Evolutionary conservation across 2,113 vertebrate species (phyloP).

Genomic region (Hippocampus mohnikei): DNA sequence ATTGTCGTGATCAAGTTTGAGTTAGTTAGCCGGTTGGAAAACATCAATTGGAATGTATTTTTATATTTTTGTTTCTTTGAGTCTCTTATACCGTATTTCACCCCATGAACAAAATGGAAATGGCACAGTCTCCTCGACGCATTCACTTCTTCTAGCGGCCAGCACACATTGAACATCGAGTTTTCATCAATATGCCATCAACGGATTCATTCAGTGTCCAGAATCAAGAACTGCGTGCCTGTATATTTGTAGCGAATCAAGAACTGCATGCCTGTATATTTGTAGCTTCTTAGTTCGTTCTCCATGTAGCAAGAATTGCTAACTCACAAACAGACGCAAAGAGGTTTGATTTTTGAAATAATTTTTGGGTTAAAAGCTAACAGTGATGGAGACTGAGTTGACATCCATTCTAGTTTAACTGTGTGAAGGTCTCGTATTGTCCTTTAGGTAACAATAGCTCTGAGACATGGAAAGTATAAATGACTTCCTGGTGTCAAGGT

Average conservation of each 20-base stretch:
- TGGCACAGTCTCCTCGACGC: too few relatives aligned
- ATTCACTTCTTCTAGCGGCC: background rate
- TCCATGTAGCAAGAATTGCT: background rate
- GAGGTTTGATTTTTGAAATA: background rate
- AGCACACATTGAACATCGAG: background rate
- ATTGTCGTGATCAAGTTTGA: background rate
- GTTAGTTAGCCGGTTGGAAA: background rate
- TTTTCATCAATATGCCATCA: background rate
- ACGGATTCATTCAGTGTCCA: background rate
- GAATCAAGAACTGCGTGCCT: too few relatives aligned
- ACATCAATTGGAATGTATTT: background rate
- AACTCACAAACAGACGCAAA: background rate
- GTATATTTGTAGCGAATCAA: too few relatives aligned
- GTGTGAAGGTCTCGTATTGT: background rate
- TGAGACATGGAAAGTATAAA: slow-evolving; percentile 8
- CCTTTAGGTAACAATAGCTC: slow-evolving; percentile 5
- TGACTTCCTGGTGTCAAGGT: slow-evolving; percentile 18
- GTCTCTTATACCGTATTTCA: background rate
- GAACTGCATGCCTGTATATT: background rate
- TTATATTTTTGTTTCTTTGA: background rate
- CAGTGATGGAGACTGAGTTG: background rate
- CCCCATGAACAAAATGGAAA: background rate
- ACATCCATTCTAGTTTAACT: background rate
- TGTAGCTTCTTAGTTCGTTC: background rate
- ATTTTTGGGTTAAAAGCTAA: background rate